Evolutionary conservation across 2,888 invertebrate genomes (phyloP), one percentile per base, ranked within the genome.

Genomic region (Tribolium freemani): DNA sequence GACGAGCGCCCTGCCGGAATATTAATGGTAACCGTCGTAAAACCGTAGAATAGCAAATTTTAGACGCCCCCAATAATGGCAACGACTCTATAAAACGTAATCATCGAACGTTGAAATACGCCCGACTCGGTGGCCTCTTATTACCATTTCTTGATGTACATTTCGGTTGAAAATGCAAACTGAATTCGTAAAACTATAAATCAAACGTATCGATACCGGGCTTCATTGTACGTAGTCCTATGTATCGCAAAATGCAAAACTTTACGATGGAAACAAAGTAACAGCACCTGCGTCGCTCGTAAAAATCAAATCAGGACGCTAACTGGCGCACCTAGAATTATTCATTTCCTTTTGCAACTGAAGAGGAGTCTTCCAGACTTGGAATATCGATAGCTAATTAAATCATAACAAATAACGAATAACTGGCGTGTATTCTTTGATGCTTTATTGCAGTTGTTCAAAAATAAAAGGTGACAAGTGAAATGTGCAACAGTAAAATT

Each of bases 241-340:
- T 69, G 72, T 72, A 75, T 75, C 57, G 63, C 72, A 72, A 77
- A 76, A 78, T 76, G 77, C 75, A 72, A 77, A 78, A 77, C 75
- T 78, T 77, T 76, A 77, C 75, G 78, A 76, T 68, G 69, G 75
- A 77, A 77, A 76, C 67, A 73, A 69, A 71, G 61, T 63, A 71
- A 56, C 74, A 74, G 53, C 76, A 77, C 75, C 76, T 77, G 76
- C 74, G 75, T 51, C 75, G 74, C 72, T 77, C 75, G 76, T 77
- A 77, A 77, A 77, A 77, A 75, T 75, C 71, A 73, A 73, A 73
- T 73, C 70, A 73, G 67, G 46, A 70, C 66, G 70, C 67, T 73
- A 73, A 73, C 70, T 73, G 73, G 54, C 69, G 50, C 72, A 72
- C 69, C 64, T 73, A 69, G 69, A 73, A 69, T 73, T 73, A 73